Conservation (phyloP, 2,113 vertebrate genomes). For the Platycercus adscitus region DNA sequence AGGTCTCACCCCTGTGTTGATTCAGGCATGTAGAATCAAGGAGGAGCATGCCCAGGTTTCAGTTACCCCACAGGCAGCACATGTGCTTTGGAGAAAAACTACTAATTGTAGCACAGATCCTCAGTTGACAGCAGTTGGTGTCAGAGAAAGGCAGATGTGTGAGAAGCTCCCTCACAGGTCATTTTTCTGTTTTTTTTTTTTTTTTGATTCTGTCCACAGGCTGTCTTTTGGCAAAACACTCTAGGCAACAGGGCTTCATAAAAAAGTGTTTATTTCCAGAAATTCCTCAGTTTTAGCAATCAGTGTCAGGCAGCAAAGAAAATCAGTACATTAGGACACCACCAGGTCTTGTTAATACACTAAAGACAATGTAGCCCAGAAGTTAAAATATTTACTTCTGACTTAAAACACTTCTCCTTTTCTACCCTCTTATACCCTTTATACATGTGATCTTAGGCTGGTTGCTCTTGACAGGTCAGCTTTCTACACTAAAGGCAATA, state of each 20-base stretch:
- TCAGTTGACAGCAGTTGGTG: neutral
- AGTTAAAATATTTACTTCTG: neutral
- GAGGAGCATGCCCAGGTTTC: neutral
- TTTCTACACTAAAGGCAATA: neutral
- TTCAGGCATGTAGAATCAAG: neutral
- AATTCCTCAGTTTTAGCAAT: neutral
- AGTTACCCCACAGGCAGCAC: neutral
- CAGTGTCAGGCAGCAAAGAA: neutral
- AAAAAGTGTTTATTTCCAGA: neutral
- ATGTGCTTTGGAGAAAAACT: neutral
- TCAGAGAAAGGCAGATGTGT: neutral
- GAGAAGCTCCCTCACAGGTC: neutral
- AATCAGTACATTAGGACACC: neutral
- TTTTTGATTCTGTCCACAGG: neutral
- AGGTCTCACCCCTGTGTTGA: accelerated
- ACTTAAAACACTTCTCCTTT: neutral
- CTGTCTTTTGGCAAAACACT: neutral
- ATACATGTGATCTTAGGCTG: accelerated
- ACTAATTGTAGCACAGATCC: neutral
- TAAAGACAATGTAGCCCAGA: neutral
- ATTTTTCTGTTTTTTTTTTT: neutral
- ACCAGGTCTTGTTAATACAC: neutral
- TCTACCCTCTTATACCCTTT: accelerated
- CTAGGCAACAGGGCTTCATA: neutral
- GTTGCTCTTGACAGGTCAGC: neutral